Conservation (phyloP, 2,888 invertebrate genomes). For the Torymus tubicola region DNA sequence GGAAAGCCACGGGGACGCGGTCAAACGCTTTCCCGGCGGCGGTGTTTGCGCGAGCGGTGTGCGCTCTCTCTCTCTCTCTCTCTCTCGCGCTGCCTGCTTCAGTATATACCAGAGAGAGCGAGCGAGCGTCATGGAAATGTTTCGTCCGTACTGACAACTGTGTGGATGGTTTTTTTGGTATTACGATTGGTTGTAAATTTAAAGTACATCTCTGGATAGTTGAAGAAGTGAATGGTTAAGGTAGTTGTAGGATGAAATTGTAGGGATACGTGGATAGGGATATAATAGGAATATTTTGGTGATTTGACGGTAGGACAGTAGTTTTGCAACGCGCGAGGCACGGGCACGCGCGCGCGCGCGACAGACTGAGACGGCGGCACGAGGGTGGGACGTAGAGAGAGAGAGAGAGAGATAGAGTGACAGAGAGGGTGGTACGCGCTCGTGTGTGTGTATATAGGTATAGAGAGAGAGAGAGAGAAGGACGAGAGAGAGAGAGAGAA, state of each 20-base stretch:
- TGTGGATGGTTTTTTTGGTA: background rate
- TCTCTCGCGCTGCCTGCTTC: background rate
- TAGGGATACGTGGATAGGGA: background rate
- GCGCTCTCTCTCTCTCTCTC: no score
- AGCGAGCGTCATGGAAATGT: constrained; percentile 59
- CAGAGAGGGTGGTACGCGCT: constrained; percentile 28
- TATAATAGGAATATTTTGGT: constrained; percentile 58
- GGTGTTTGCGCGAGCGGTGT: constrained; percentile 63
- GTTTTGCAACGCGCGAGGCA: constrained; percentile 48
- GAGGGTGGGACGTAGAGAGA: constrained; percentile 38
- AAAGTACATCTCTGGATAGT: constrained; percentile 23
- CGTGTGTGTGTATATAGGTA: background rate
- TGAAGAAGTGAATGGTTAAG: background rate
- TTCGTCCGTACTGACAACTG: constrained; percentile 52
- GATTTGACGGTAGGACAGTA: constrained; percentile 58
- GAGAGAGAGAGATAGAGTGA: constrained; percentile 43
- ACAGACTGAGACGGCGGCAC: constrained; percentile 48
- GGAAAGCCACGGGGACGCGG: constrained; percentile 41
- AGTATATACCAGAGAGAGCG: no score
- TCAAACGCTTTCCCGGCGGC: constrained; percentile 62
- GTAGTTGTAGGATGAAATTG: background rate
- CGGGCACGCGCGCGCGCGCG: constrained; percentile 61
- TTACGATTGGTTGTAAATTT: constrained; percentile 26
- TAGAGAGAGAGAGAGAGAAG: constrained; percentile 44
- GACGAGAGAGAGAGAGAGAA: constrained; percentile 50